Evolutionary conservation across 2,888 invertebrate species (phyloP), one percentile per base, ranked within the genome.

Genomic region (Lysandra bellargus): DNA sequence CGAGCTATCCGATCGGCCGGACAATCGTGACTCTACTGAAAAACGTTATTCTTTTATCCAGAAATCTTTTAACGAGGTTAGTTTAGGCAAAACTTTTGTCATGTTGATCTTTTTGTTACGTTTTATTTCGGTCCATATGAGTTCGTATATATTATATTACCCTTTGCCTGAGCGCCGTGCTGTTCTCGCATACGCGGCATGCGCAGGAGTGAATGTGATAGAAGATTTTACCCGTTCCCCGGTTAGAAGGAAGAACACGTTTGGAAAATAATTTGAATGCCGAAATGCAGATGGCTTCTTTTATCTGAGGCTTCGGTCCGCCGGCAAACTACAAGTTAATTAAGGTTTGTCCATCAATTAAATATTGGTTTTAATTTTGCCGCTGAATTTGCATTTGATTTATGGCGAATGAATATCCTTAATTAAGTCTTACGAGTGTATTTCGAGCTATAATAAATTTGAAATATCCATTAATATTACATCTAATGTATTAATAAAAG

Each of bases 221-320:
- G 86, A 91, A 86, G 83, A 87, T 92, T 90, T 90, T 86, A 87
- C 86, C 88, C 83, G 84, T 87, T 81, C 83, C 84, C 84, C 85
- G 85, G 87, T 89, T 89, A 85, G 89, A 89, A 87, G 88, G 83
- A 86, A 89, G 89, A 94, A 93, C 93, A 92, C 90, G 93, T 93
- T 94, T 92, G 89, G 88, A 90, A 90, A 93, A 94, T 92, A 92
- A 94, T 94, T 94, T 94, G 93, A 94, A 94, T 94, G 93, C 93
- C 93, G 83, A 93, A 93, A 93, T 92, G 91, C 92, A 93, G 94
- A 94, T 94, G 93, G 93, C 92, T 94, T 92, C 92, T 94, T 94
- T 93, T 92, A 92, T 90, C 88, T 86, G 86, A 88, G 88, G 88
- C 88, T 90, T 87, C 88, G 88, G 85, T 83, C 86, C 89, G 83